A percentile compares a stretch with the other conserved stretches of the same genome.
Conservation (phyloP, 2,113 vertebrate species). For the Zapus hudsonius region DNA sequence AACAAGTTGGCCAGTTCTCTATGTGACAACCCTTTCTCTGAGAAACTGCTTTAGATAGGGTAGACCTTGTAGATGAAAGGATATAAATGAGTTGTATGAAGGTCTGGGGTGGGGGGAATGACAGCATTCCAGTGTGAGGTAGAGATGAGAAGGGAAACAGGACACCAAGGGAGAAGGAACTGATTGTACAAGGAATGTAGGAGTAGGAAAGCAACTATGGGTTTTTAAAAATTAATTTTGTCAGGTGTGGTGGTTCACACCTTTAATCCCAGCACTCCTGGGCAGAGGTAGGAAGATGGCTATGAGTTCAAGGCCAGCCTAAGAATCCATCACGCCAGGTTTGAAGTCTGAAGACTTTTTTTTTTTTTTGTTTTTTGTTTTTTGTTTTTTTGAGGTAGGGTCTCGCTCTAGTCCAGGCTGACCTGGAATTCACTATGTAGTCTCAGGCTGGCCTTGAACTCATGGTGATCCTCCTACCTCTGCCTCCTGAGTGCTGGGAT, state of each 20-base stretch:
- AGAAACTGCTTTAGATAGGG: not conserved
- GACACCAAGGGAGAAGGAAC: not conserved
- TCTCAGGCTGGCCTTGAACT: no score
- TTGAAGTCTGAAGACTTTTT: no score
- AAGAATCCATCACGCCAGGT: no score
- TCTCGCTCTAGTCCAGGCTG: no score
- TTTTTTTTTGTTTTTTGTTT: no score
- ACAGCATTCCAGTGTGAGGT: not conserved
- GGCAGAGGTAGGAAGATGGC: not conserved
- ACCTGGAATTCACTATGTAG: no score
- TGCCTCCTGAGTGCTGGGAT: no score
- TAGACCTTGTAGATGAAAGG: not conserved
- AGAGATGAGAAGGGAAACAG: not conserved
- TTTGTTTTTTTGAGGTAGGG: no score
- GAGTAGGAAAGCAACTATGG: not conserved
- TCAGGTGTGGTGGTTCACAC: not conserved
- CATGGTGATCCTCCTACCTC: no score
- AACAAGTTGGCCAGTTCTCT: no score
- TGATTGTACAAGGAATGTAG: not conserved
- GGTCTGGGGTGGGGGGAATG: not conserved
- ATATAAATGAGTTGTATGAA: not conserved
- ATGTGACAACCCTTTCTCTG: no score
- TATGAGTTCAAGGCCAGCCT: not conserved
- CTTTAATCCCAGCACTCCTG: not conserved
- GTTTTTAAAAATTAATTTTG: not conserved